Evolutionary conservation across 2,888 invertebrate species (phyloP).

Genomic region (Drosophila affinis): DNA sequence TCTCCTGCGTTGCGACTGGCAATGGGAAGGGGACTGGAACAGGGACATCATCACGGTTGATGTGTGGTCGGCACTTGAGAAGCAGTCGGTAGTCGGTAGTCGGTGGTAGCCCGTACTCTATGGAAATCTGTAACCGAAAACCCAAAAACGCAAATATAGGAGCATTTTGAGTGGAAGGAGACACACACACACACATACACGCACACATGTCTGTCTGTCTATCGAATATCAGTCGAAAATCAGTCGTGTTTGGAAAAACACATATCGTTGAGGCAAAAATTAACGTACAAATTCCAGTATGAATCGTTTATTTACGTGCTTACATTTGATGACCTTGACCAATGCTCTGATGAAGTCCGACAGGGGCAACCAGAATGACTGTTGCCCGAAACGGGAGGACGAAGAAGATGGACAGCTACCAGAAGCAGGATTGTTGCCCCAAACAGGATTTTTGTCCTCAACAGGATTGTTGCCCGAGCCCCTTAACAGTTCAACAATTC

Average conservation of each 20-base stretch:
- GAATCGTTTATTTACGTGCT: background rate
- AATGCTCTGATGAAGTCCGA: slow-evolving; percentile 5
- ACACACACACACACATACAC: background rate
- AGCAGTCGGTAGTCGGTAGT: slow-evolving; percentile 15
- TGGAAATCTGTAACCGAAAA: slow-evolving; percentile 14
- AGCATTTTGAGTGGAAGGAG: slow-evolving; percentile 4
- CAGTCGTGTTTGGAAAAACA: background rate
- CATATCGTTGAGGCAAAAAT: background rate
- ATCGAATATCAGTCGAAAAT: too few relatives aligned
- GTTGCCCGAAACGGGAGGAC: background rate
- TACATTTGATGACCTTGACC: slow-evolving; percentile 6
- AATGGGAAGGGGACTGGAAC: background rate
- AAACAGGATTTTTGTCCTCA: too few relatives aligned
- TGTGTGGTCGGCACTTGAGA: slow-evolving; percentile 51
- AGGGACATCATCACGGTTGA: slow-evolving; percentile 22
- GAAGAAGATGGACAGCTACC: too few relatives aligned
- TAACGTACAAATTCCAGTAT: background rate
- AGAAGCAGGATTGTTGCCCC: too few relatives aligned
- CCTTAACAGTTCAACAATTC: too few relatives aligned
- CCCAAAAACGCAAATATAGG: slow-evolving; percentile 30
- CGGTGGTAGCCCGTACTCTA: slow-evolving; percentile 32
- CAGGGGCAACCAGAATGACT: background rate
- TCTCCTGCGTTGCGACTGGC: background rate
- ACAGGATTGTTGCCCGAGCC: too few relatives aligned
- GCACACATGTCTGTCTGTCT: background rate